A percentile compares a stretch with the other conserved stretches of the same genome.
These are phyloP conservation scores for Triplophysa siluroides DNA, from an alignment of 2,113 vertebrate species.

Conservation along the genomic window DNA sequence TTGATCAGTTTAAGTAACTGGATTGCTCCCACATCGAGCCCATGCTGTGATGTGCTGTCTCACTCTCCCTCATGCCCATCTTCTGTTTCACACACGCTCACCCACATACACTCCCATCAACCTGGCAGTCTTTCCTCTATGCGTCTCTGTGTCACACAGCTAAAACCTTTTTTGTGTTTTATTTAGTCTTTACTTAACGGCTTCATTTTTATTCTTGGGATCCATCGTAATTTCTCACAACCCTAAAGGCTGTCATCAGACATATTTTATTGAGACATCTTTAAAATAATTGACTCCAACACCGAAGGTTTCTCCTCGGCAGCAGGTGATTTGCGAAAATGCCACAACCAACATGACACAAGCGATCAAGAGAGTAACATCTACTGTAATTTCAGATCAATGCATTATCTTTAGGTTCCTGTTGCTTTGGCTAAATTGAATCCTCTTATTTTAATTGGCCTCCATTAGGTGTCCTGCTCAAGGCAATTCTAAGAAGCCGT, in stretches of 20 bases:
- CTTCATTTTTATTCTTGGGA: not conserved
- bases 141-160: not conserved
- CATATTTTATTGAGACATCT: not conserved
- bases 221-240: not conserved
- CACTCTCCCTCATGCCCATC: slow-evolving; percentile 44
- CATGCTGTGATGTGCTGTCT: slow-evolving; percentile 65
- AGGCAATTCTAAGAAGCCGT: slow-evolving; percentile 66
- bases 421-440: slow-evolving; percentile 79
- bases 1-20: slow-evolving; percentile 98
- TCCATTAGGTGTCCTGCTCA: slow-evolving; percentile 73
- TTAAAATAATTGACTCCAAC: not conserved
- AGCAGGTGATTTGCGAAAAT: slow-evolving; percentile 70
- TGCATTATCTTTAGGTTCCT: slow-evolving; percentile 75
- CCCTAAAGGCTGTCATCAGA: not conserved
- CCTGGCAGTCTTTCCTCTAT: not conserved
- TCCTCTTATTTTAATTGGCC: slow-evolving; percentile 81
- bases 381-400: slow-evolving; percentile 72
- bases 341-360: slow-evolving; percentile 72
- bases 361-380: slow-evolving; percentile 62
- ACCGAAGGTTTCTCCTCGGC: slow-evolving; percentile 37
- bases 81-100: slow-evolving; percentile 30
- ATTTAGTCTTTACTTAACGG: not conserved
- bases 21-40: slow-evolving; percentile 94
- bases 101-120: not conserved
- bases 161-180: not conserved